These are phyloP conservation scores for Gambusia holbrooki DNA, from an alignment of 2,113 vertebrate species.

Conservation along the genomic window DNA sequence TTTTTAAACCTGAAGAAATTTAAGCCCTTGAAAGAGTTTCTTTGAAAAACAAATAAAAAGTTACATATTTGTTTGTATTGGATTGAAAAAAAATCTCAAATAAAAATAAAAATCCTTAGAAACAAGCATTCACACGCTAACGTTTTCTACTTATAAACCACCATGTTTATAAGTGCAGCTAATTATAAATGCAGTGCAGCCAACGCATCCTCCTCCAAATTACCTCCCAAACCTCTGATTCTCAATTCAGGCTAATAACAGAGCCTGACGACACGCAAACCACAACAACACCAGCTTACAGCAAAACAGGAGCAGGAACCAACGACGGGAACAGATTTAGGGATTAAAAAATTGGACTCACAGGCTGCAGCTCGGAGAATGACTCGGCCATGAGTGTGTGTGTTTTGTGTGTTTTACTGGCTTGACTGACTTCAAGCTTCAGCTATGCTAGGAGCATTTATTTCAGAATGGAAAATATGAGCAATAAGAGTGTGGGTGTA, in stretches of 20 bases:
- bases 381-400: slow-evolving; percentile 11
- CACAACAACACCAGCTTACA: slow-evolving; percentile 22
- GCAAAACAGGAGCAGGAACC: slow-evolving; percentile 43
- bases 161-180: neutral
- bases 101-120: neutral
- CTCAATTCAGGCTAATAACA: slow-evolving; percentile 5
- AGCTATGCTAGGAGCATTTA: slow-evolving; percentile 71
- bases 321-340: slow-evolving; percentile 14
- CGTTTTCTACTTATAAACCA: neutral
- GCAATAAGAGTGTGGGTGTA: slow-evolving; percentile 42
- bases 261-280: slow-evolving; percentile 4
- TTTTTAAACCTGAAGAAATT: neutral
- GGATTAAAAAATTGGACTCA: slow-evolving; percentile 27
- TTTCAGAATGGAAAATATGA: slow-evolving; percentile 81
- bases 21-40: neutral
- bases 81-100: neutral
- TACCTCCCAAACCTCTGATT: neutral
- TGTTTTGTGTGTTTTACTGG: slow-evolving; percentile 41
- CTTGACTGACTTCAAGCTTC: slow-evolving; percentile 63
- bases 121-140: neutral
- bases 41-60: neutral
- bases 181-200: neutral
- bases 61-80: neutral
- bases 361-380: slow-evolving; percentile 33
- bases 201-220: neutral